These are phyloP conservation scores for Crossocerus cetratus DNA, from an alignment of 2,888 invertebrate species.

Conservation along the genomic window DNA sequence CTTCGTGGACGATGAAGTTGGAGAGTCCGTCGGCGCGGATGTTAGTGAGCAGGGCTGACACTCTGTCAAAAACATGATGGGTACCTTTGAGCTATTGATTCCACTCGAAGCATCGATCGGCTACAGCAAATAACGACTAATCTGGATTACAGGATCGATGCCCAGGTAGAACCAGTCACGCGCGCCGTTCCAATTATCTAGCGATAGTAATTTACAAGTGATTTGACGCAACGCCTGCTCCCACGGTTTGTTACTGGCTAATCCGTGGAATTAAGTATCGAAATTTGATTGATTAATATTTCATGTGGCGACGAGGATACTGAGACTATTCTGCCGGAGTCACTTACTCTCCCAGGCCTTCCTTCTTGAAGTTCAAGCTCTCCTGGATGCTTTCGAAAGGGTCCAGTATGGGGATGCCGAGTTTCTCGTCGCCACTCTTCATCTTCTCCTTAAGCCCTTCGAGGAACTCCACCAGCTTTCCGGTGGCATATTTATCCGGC, in stretches of 20 bases:
- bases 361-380: constrained; percentile 17
- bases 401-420: constrained; percentile 63
- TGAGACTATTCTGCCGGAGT: no score
- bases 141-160: not conserved
- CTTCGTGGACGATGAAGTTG: constrained; percentile 38
- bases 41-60: constrained; percentile 29
- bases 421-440: constrained; percentile 44
- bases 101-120: no score
- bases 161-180: not conserved
- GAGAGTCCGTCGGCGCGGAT: constrained; percentile 36
- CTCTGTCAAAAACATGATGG: not conserved
- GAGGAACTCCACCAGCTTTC: constrained; percentile 37
- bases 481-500: not conserved
- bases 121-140: not conserved
- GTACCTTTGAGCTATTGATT: not conserved
- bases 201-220: not conserved
- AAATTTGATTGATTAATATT: not conserved
- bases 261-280: not conserved
- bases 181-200: not conserved
- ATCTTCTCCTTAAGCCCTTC: constrained; percentile 44
- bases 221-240: not conserved
- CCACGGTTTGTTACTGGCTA: not conserved
- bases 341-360: constrained; percentile 34
- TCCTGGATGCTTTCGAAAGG: constrained; percentile 39
- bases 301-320: no score